Base-by-base conservation (phyloP, 2,888 invertebrate genomes). In the Chrysomela aeneicollis region DNA sequence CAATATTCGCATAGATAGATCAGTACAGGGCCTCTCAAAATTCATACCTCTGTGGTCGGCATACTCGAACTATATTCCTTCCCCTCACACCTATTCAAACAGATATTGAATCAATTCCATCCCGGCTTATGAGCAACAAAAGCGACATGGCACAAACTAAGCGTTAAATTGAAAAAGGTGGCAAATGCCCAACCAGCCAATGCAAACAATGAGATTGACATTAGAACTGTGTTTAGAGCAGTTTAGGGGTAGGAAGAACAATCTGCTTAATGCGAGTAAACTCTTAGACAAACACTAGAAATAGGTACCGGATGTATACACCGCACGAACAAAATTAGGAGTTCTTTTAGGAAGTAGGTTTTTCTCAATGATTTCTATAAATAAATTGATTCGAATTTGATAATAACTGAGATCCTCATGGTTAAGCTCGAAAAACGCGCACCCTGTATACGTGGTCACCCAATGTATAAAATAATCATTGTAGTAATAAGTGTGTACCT, bases 231-330 rank as follows among this genome's bases (percentile, higher is more conserved):
- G 64, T 65, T 61, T 57, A 42, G 62, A 49, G 54, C 61, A 42
- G 61, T 66, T 53, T 55, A 61, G 69, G 71, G 71, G 57, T 66
- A 2, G 12, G 2, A 69, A 70, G 69, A 68, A 71, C 70, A 72
- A 72, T 70, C 66, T 67, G 58, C 60, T 62, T 70, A 67, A 73
- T 71, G 68, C 74, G 72, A 65, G 69, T 66, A 73, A 74, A 77
- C 71, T 76, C 73, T 73, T 71, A 64, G 60, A 69, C 68, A 77
- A 73, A 76, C 74, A 76, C 61, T 61, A 66, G 67, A 69, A 67
- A 57, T 64, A 71, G 71, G 74, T 68, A 74, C 73, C 73, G 70
- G 26, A 6, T 72, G 72, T 74, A 67, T 64, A 70, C 12, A 46
- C 57, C 22, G 10, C 12, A 1, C 15, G 15, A 57, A 19, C 42